Percentiles rank a stretch among this genome's conserved stretches.
Evolutionary conservation across 2,797 vertebrate species (phyloP).

Genomic region (Numenius phaeopus): DNA sequence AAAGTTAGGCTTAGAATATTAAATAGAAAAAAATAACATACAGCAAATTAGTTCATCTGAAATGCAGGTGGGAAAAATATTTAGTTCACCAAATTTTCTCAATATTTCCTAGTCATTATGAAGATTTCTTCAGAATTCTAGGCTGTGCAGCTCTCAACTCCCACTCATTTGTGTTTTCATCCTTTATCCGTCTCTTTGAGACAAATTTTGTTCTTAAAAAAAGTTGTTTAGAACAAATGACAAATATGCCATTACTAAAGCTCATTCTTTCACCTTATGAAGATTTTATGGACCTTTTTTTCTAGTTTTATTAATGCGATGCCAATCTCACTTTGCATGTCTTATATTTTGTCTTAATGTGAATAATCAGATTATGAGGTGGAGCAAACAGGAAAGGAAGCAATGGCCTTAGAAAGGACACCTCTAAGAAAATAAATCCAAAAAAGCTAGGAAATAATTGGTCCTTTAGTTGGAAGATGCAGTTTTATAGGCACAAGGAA

Average conservation of each 20-base stretch:
- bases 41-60: neutral
- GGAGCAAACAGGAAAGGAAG: neutral
- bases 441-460: neutral
- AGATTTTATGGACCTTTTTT: neutral
- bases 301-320: neutral
- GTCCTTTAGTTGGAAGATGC: neutral
- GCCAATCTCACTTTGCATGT: neutral
- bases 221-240: neutral
- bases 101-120: neutral
- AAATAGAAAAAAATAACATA: neutral
- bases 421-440: neutral
- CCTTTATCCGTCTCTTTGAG: neutral
- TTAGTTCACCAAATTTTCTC: neutral
- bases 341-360: neutral
- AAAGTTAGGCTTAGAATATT: neutral
- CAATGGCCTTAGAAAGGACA: neutral
- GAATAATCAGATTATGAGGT: neutral
- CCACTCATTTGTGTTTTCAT: neutral
- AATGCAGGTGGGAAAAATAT: neutral
- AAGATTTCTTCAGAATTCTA: neutral
- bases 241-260: neutral
- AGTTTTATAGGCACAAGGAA: neutral
- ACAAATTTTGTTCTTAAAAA: neutral
- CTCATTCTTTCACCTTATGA: neutral
- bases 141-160: neutral